A percentile compares a stretch with the other conserved stretches of the same genome.
phyloP scores from a whole-genome alignment of 1,140 invertebrate genomes.

The Drosophila saltans region DNA sequence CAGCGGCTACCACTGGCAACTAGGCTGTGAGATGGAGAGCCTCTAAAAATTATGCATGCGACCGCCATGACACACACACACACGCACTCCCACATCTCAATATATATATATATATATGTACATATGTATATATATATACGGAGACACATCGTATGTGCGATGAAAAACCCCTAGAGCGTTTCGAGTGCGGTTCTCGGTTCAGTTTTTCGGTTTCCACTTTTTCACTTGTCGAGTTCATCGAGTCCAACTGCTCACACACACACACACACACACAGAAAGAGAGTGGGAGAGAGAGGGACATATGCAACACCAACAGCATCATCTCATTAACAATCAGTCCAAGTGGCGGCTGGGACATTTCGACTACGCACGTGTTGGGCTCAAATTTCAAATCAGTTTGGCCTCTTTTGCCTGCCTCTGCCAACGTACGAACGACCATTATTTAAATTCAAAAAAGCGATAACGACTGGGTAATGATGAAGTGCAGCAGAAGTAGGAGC shows the following conservation, averaged over 20 bases:
- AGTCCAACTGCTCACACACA: background rate
- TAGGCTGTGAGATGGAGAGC: background rate
- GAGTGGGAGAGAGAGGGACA: background rate
- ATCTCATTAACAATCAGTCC: constrained; percentile 71
- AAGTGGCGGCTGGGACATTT: constrained; percentile 35
- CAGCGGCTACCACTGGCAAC: constrained; percentile 9
- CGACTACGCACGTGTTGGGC: constrained; percentile 46
- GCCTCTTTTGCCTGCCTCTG: background rate
- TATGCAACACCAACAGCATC: constrained; percentile 37
- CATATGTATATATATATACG: too few species aligned
- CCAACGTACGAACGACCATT: constrained; percentile 34
- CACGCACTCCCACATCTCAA: background rate
- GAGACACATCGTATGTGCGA: constrained; percentile 64
- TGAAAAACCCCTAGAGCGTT: constrained; percentile 66
- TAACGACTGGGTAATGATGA: constrained; percentile 78
- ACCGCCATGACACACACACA: constrained; percentile 45
- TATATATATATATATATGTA: too few species aligned
- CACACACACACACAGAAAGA: background rate
- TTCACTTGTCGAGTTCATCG: constrained; percentile 14
- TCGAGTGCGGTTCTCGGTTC: constrained; percentile 39
- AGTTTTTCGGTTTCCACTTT: constrained; percentile 13
- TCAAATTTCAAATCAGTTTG: constrained; percentile 69
- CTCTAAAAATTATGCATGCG: constrained; percentile 63
- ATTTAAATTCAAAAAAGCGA: constrained; percentile 79
- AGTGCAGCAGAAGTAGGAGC: constrained; percentile 43